Conservation (phyloP, 2,113 vertebrate species). For the Barnardius zonarius region DNA sequence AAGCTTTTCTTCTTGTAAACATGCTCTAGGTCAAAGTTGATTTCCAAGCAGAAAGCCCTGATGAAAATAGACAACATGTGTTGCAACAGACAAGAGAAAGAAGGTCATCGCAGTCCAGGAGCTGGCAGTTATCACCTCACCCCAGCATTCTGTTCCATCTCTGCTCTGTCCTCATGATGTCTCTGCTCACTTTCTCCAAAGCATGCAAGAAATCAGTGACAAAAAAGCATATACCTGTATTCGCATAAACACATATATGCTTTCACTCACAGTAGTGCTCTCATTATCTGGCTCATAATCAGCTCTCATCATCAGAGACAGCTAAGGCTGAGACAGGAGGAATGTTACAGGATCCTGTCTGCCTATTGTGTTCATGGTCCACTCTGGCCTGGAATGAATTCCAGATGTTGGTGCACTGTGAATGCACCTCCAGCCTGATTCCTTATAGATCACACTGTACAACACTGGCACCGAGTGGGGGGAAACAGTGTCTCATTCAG, state of each 20-base stretch:
- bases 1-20: neutral
- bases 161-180: neutral
- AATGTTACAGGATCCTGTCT: constrained; percentile 45
- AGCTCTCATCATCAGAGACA: constrained; percentile 49
- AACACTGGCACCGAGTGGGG: neutral
- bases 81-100: neutral
- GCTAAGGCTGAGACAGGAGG: constrained; percentile 70
- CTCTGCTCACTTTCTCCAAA: neutral
- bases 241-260: constrained; percentile 74
- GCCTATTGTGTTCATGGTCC: constrained; percentile 46
- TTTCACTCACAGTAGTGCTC: constrained; percentile 71
- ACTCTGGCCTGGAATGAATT: constrained; percentile 74
- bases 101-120: neutral
- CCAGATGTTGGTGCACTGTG: constrained; percentile 81
- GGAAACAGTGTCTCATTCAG: neutral
- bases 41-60: neutral
- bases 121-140: neutral
- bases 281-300: constrained; percentile 68
- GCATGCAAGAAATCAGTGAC: neutral
- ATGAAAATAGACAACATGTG: neutral
- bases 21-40: neutral
- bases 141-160: accelerated
- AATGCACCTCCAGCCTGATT: constrained; percentile 14
- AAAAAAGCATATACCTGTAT: constrained; percentile 19
- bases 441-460: constrained; percentile 52